Conservation (phyloP, 2,113 vertebrate species). For the Daboia siamensis region DNA sequence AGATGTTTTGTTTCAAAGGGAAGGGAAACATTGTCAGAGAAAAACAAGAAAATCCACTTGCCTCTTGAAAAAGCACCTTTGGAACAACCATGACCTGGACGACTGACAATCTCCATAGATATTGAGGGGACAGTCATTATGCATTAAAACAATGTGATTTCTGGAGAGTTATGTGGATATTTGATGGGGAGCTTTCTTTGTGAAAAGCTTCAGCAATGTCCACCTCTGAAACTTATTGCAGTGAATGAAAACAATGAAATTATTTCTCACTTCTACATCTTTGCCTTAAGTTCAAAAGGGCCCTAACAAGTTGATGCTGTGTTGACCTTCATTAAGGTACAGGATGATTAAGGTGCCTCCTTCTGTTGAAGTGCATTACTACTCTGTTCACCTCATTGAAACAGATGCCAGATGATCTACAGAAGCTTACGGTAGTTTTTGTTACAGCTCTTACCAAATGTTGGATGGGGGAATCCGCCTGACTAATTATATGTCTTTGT, state of each 20-base stretch:
- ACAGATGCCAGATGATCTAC: not conserved
- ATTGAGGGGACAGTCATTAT: not conserved
- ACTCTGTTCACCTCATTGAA: not conserved
- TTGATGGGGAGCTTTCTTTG: not conserved
- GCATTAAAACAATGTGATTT: not conserved
- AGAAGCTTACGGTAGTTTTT: not conserved
- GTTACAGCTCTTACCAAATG: not conserved
- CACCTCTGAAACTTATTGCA: not conserved
- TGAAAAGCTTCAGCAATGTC: not conserved
- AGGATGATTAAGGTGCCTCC: not conserved
- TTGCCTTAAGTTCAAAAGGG: not conserved
- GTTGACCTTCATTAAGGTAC: not conserved
- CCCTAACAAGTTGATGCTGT: not conserved
- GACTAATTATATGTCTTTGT: not conserved
- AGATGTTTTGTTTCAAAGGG: no score
- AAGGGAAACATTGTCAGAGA: no score
- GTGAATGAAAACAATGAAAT: not conserved
- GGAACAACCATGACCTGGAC: not conserved
- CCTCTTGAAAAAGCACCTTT: no score
- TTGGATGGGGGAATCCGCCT: not conserved
- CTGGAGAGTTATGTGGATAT: not conserved
- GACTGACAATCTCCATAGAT: not conserved
- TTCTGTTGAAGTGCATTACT: not conserved
- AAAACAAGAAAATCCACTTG: no score
- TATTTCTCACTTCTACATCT: not conserved